Conservation (phyloP, 2,113 vertebrate genomes). For the Neogobius melanostomus region DNA sequence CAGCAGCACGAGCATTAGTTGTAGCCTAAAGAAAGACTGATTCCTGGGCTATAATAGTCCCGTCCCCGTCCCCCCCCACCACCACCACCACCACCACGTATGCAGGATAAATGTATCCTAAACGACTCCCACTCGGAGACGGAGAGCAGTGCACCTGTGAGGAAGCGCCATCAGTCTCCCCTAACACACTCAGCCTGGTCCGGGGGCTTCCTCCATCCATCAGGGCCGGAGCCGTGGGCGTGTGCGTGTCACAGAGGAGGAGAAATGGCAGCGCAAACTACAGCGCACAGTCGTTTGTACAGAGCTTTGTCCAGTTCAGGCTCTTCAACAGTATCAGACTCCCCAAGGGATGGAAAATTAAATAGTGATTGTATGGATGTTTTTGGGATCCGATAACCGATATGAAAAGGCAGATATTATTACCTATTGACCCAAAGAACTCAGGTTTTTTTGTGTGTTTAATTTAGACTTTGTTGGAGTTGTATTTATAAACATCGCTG, state of each 20-base stretch:
- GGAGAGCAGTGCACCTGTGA: slow-evolving; percentile 32
- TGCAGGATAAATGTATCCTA: slow-evolving; percentile 47
- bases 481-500: too few species aligned
- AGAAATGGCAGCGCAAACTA: background rate
- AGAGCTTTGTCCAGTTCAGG: slow-evolving; percentile 16
- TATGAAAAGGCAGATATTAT: too few species aligned
- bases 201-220: background rate
- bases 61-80: too few species aligned
- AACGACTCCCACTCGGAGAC: slow-evolving; percentile 46
- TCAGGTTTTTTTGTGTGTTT: too few species aligned
- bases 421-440: too few species aligned
- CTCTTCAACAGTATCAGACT: slow-evolving; percentile 8
- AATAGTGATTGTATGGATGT: too few species aligned
- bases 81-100: too few species aligned
- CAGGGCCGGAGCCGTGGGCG: slow-evolving; percentile 22
- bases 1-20: background rate
- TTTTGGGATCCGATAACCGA: too few species aligned
- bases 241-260: slow-evolving; percentile 15
- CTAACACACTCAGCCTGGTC: slow-evolving; percentile 32
- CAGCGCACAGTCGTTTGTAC: slow-evolving; percentile 31
- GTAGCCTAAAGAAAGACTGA: background rate
- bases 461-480: too few species aligned
- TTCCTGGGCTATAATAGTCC: background rate
- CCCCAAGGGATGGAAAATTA: too few species aligned
- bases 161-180: slow-evolving; percentile 54